Percentiles rank a stretch among this genome's conserved stretches.
These are phyloP conservation scores for Jordanella pulchra DNA, from an alignment of 2,797 vertebrate species.

Conservation along the genomic window DNA sequence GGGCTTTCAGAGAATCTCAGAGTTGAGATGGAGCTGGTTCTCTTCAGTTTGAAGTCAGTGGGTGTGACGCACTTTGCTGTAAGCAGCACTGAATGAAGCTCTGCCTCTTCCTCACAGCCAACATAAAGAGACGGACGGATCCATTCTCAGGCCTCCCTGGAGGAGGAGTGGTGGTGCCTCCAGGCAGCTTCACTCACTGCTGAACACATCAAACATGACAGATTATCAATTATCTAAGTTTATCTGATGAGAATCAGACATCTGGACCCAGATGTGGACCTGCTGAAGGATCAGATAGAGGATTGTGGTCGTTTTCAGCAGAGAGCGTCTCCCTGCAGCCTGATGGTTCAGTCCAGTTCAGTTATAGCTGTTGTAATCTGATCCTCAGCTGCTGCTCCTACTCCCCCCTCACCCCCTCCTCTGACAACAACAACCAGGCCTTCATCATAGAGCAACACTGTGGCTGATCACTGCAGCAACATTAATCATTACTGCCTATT, in stretches of 20 bases:
- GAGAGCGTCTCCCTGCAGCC: neutral
- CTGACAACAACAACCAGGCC: constrained; percentile 39
- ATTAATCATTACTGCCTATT: constrained; percentile 8
- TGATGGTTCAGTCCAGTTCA: constrained; percentile 52
- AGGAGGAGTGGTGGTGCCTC: neutral
- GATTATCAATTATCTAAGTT: neutral
- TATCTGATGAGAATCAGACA: rapidly evolving
- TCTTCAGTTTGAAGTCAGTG: constrained; percentile 3
- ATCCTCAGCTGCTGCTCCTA: constrained; percentile 48
- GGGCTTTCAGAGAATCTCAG: constrained; percentile 9
- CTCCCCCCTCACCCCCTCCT: neutral
- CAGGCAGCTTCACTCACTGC: neutral
- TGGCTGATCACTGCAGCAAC: neutral
- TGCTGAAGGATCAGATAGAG: rapidly evolving
- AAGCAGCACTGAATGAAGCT: constrained; percentile 29
- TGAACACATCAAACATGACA: neutral
- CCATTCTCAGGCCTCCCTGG: constrained; percentile 26
- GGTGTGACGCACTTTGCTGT: neutral
- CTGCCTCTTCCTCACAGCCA: constrained; percentile 18
- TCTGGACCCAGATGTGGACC: rapidly evolving
- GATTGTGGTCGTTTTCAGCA: neutral
- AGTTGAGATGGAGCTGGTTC: constrained; percentile 7
- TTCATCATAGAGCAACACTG: neutral
- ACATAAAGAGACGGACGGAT: constrained; percentile 55
- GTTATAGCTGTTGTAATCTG: constrained; percentile 63